A percentile compares a stretch with the other conserved stretches of the same genome.
Conservation (phyloP, 2,797 vertebrate genomes). For the Coilia nasus region DNA sequence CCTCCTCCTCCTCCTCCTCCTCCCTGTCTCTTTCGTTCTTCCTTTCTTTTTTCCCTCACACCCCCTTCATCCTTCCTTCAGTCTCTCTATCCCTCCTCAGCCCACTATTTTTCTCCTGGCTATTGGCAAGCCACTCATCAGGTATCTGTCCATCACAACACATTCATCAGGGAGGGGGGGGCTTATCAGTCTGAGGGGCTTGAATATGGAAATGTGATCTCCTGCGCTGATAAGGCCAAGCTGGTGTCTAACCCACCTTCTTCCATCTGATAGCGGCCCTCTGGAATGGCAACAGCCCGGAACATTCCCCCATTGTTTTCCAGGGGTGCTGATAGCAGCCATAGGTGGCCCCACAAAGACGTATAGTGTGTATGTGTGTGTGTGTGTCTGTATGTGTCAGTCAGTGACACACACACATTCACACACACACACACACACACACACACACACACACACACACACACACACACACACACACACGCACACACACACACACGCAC, state of each 20-base stretch:
- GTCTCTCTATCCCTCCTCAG: background rate
- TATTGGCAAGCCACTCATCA: conserved; percentile 84
- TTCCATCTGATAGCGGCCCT: conserved; percentile 85
- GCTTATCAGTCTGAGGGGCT: conserved; percentile 87
- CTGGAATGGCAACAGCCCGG: conserved; percentile 73
- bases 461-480: background rate
- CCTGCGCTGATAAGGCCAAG: conserved; percentile 88
- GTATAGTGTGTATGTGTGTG: conserved; percentile 33
- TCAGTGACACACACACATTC: background rate
- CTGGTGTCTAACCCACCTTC: conserved; percentile 73
- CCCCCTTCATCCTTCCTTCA: no score
- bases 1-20: conserved; percentile 57
- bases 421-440: no score
- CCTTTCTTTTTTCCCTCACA: background rate
- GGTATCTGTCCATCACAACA: conserved; percentile 93
- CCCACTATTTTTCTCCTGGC: conserved; percentile 25
- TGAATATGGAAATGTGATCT: conserved; percentile 99
- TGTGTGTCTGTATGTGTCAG: conserved; percentile 25
- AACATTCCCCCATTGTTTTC: conserved; percentile 77
- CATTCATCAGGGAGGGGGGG: conserved; percentile 87
- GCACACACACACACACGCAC: no score
- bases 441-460: no score
- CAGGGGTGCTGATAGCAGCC: conserved; percentile 68
- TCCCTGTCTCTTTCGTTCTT: conserved; percentile 36
- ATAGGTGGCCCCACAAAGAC: conserved; percentile 44